Evolutionary conservation across 2,888 invertebrate species (phyloP), one percentile per base, ranked within the genome.

Genomic region (Drosophila longiperda): DNA sequence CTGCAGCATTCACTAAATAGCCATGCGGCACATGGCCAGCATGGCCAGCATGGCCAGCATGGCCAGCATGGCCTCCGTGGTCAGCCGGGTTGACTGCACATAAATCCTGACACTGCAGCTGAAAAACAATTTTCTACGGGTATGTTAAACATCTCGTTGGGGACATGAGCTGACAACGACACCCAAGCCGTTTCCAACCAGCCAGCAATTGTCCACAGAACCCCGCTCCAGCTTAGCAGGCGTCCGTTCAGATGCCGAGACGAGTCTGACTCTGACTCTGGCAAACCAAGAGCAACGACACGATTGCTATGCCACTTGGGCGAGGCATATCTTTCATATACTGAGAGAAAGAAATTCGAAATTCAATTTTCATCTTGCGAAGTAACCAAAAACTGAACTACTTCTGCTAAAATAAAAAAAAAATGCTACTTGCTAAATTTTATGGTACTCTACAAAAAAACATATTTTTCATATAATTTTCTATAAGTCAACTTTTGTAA

Each of bases 61-160:
- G 2, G n/a, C 29, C 33, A 29, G 29, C 53, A 42, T n/a, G 29
- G 36, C 36, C 64, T 49, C 57, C 23, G 33, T 42, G 33, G 53
- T 34, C 20, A 29, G 29, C 50, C 29, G 63, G 20, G 66, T 49
- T 68, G 61, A 45, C 63, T 73, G 73, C 75, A 82, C 86, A 83
- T 78, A 89, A 90, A 90, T 89, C 88, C 86, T 83, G 87, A 83
- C 78, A 75, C 87, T 75, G 87, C 80, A 90, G 87, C 75, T 80
- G 87, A 78, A 82, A 90, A 90, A 87, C 87, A 90, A 87, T 87
- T 87, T 90, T 89, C 80, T 78, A 87, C 87, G 85, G 89, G 85
- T 82, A 87, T 85, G 85, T 82, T 87, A 89, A 85, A 82, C 85
- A 89, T 89, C 87, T 84, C 69, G 66, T 75, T 73, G 75, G 77